Conservation (phyloP, 2,888 invertebrate species). For the Drosophila longiperda region DNA sequence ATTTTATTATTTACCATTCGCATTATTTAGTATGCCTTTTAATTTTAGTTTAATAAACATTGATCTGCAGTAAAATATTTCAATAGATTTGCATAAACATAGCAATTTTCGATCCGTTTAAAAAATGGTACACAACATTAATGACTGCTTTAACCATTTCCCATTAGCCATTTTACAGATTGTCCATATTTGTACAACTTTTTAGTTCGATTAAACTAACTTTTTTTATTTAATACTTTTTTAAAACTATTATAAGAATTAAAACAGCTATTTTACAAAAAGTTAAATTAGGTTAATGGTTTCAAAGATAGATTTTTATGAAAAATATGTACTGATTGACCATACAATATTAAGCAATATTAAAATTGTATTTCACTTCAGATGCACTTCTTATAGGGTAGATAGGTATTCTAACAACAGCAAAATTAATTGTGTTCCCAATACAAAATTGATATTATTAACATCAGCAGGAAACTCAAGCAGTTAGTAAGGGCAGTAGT, state of each 20-base stretch:
- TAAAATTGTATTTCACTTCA: background rate
- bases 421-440: constrained; percentile 20
- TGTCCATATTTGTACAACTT: background rate
- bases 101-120: background rate
- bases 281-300: constrained; percentile 33
- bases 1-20: background rate
- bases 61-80: background rate
- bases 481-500: constrained; percentile 14
- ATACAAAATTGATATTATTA: background rate
- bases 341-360: constrained; percentile 21
- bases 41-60: background rate
- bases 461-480: background rate
- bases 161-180: background rate
- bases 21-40: background rate
- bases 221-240: background rate
- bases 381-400: constrained; percentile 10
- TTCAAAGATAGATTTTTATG: constrained; percentile 29
- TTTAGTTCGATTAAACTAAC: background rate
- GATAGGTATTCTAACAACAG: constrained; percentile 20
- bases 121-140: background rate
- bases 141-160: background rate
- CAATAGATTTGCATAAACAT: background rate
- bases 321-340: background rate
- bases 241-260: background rate
- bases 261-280: background rate